A percentile compares a stretch with the other conserved stretches of the same genome.
Evolutionary conservation across 2,888 invertebrate species (phyloP).

Genomic region (Ormia ochracea): DNA sequence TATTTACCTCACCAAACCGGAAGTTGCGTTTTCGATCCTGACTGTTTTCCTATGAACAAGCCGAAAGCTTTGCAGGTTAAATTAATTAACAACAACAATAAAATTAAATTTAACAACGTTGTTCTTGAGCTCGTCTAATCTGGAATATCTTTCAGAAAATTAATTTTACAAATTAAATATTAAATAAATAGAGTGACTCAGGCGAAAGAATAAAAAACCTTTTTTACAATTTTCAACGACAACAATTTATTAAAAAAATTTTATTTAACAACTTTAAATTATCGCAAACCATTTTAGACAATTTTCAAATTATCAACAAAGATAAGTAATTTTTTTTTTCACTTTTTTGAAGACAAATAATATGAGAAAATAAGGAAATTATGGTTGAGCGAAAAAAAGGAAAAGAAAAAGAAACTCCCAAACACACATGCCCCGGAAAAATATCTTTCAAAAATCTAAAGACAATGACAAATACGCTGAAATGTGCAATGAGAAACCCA

Average conservation of each 20-base stretch:
- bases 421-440: conserved; percentile 32
- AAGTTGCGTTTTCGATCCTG: no score
- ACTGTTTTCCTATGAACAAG: no score
- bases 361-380: conserved; percentile 13
- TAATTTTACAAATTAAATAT: no score
- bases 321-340: conserved; percentile 6
- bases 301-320: conserved; percentile 52
- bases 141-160: no score
- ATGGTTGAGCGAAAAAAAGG: background rate
- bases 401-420: conserved; percentile 1
- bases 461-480: conserved; percentile 58
- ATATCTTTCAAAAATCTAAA: conserved; percentile 16
- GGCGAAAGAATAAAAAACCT: background rate
- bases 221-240: background rate
- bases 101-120: no score
- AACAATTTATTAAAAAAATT: background rate
- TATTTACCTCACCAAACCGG: no score
- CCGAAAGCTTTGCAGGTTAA: no score
- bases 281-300: conserved; percentile 32
- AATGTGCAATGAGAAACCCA: conserved; percentile 55
- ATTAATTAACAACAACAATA: no score
- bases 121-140: no score
- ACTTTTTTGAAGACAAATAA: conserved; percentile 1
- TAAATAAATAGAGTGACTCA: background rate
- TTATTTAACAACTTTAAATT: conserved; percentile 25